Evolutionary conservation across 2,113 vertebrate genomes (phyloP).

Genomic region (Chionodraco myersi): DNA sequence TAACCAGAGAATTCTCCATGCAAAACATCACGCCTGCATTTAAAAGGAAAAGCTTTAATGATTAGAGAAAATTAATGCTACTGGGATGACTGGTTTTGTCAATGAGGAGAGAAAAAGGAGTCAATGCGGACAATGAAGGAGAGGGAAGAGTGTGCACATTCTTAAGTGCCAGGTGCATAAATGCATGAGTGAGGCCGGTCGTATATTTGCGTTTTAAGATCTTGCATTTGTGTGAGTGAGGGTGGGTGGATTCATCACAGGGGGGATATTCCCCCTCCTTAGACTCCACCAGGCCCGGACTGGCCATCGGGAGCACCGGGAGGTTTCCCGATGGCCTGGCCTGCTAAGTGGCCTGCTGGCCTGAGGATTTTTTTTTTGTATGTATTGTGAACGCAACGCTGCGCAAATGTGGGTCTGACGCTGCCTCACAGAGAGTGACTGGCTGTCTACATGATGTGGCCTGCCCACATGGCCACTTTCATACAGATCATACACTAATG

Average conservation of each 20-base stretch:
- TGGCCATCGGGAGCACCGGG: no score
- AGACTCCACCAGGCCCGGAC: not conserved
- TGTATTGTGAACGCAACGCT: no score
- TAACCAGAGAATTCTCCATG: slow-evolving; percentile 79
- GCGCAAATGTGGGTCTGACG: no score
- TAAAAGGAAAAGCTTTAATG: slow-evolving; percentile 80
- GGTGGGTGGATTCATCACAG: not conserved
- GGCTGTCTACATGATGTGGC: no score
- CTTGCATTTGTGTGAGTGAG: slow-evolving; percentile 16
- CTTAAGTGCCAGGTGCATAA: slow-evolving; percentile 49
- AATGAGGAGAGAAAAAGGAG: slow-evolving; percentile 77
- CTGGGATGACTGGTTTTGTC: slow-evolving; percentile 77
- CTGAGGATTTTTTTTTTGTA: no score
- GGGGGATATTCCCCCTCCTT: not conserved
- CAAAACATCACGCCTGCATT: slow-evolving; percentile 78
- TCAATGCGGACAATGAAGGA: slow-evolving; percentile 77
- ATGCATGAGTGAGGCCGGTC: slow-evolving; percentile 18
- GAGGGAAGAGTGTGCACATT: slow-evolving; percentile 44
- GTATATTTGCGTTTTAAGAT: slow-evolving; percentile 40
- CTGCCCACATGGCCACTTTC: no score
- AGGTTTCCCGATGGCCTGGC: no score
- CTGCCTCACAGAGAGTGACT: no score
- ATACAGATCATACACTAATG: no score
- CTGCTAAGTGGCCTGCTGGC: no score
- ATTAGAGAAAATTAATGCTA: slow-evolving; percentile 77